Evolutionary conservation across 2,888 invertebrate genomes (phyloP).

Genomic region (Coelogynopora nodosa): DNA sequence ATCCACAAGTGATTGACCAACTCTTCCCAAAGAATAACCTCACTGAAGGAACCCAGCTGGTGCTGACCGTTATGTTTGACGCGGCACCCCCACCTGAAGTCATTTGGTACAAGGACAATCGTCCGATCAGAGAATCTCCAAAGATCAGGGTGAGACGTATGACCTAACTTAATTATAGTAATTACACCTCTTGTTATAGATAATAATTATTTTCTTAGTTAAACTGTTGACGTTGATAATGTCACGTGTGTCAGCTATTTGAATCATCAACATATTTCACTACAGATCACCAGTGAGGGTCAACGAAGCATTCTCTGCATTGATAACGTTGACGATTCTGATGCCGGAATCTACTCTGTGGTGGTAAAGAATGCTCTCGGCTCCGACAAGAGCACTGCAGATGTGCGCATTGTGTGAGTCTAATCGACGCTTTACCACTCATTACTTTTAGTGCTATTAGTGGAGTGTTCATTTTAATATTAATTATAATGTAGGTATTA

Average conservation of each 20-base stretch:
- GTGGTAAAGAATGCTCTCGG: slow-evolving; percentile 29
- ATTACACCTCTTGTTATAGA: too few species aligned
- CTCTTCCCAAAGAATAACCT: not conserved
- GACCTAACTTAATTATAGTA: too few species aligned
- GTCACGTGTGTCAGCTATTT: too few species aligned
- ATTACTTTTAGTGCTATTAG: too few species aligned
- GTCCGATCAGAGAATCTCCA: not conserved
- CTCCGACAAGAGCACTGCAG: slow-evolving; percentile 5
- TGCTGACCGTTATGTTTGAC: not conserved
- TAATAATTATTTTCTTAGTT: too few species aligned
- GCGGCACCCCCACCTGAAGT: slow-evolving; percentile 35
- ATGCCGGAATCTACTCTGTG: slow-evolving; percentile 37
- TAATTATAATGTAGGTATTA: too few species aligned
- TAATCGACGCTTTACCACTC: too few species aligned
- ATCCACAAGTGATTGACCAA: not conserved
- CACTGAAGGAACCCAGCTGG: not conserved
- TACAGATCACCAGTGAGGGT: not conserved
- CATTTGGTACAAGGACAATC: slow-evolving; percentile 33
- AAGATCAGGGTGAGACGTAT: not conserved
- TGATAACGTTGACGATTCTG: not conserved
- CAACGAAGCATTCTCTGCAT: not conserved
- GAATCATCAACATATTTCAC: not conserved
- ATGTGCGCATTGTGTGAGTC: slow-evolving; percentile 29
- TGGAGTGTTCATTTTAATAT: too few species aligned
- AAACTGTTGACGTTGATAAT: too few species aligned